Evolutionary conservation across 1,140 invertebrate species (phyloP).

Genomic region (Propsilocerus akamusi): DNA sequence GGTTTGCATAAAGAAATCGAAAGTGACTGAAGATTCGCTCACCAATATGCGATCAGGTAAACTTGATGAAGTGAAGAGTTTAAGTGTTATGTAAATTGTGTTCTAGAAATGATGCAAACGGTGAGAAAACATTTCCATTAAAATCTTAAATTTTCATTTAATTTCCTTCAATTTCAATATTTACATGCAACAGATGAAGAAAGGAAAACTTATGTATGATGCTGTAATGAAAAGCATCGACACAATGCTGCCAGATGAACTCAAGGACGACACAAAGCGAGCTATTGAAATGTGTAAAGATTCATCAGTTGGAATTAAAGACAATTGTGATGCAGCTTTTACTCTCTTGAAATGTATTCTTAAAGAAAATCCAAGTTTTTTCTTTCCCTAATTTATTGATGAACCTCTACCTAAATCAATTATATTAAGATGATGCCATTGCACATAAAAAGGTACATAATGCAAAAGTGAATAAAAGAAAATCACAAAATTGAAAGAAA

Average conservation of each 20-base stretch:
- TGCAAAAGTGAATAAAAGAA: no score
- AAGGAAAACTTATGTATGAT: neutral
- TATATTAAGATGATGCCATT: no score
- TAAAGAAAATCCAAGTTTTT: neutral
- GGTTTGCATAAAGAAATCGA: neutral
- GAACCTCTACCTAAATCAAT: no score
- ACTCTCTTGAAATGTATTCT: neutral
- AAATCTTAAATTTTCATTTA: neutral
- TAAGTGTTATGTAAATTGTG: neutral
- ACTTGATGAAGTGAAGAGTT: neutral
- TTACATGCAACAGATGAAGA: neutral
- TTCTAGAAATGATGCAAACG: neutral
- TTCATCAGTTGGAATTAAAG: neutral
- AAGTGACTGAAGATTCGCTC: neutral
- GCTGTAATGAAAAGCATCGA: neutral
- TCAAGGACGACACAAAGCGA: neutral
- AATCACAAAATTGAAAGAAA: no score
- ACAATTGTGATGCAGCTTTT: neutral
- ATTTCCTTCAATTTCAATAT: neutral
- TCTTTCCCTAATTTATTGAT: neutral
- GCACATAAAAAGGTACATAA: no score
- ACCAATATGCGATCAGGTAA: neutral
- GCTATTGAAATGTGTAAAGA: neutral
- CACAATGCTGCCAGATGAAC: neutral
- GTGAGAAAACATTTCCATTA: neutral